Evolutionary conservation across 2,113 vertebrate species (phyloP), one percentile per base, ranked within the genome.

Genomic region (Pseudonaja textilis): DNA sequence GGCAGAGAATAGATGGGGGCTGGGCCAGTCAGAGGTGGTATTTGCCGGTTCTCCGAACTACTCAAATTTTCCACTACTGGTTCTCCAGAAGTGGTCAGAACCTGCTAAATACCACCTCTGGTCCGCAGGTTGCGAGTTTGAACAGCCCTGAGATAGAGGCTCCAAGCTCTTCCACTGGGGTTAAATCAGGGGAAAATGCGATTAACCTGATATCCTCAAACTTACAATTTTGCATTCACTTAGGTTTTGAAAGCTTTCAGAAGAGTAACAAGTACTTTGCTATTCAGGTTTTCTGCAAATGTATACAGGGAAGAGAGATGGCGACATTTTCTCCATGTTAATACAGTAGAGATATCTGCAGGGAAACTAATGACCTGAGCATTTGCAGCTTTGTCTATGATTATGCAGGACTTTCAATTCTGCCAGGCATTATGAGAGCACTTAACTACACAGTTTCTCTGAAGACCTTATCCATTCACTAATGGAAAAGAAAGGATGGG

Each of bases 111-210:
- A 50, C 47, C 47, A 50, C 47, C 47, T 50, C 55, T 20, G 5
- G 57, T 2, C 23, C 23, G 0, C 2, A 9, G 22, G 1, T 7
- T 0, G 2, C 2, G 7, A 9, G 56, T 59, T 23, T 59, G 56
- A 26, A 26, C 59, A 61, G 25, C 9, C 3, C 25, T 61, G 3
- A 26, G 59, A 26, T 61, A 42, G 18, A 42, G 34, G 7, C 34
- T 42, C 74, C 34, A 42, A 4, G 34, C 18, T 81, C 34, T 81
- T 10, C 34, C 20, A 39, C 74, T 42, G 69, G 69, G 69, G 20
- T 81, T 81, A 81, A 81, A 81, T 42, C 39, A 42, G 34, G 74
- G 34, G 74, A 42, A 74, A 69, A 12, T 69, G 61, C 5, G 4
- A 14, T n/a, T 69, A 69, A 69, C 29, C 4, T 74, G 34, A 81